These are phyloP conservation scores for Eupelmus urozonus DNA, from an alignment of 2,888 invertebrate species.

Conservation along the genomic window DNA sequence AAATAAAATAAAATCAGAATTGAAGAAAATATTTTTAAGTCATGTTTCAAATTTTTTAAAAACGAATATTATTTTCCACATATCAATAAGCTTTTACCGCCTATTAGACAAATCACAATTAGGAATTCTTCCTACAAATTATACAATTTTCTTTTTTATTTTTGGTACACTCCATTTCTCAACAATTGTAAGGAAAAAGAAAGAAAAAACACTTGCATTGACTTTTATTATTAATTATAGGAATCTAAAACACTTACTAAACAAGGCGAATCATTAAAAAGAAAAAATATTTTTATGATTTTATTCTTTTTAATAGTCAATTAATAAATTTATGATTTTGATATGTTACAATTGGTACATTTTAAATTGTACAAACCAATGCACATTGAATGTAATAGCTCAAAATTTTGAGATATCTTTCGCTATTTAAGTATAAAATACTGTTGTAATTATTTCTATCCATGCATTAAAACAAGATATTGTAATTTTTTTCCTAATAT, in stretches of 20 bases:
- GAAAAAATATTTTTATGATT: slow-evolving; percentile 20
- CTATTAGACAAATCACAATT: slow-evolving; percentile 45
- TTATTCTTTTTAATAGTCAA: slow-evolving; percentile 19
- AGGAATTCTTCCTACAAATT: slow-evolving; percentile 49
- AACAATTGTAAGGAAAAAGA: slow-evolving; percentile 27
- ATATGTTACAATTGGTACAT: slow-evolving; percentile 41
- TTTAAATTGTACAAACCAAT: slow-evolving; percentile 36
- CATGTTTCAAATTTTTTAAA: slow-evolving; percentile 33
- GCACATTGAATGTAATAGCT: slow-evolving; percentile 37
- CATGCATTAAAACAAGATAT: slow-evolving; percentile 11
- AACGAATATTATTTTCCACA: slow-evolving; percentile 42
- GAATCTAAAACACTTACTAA: slow-evolving; percentile 33
- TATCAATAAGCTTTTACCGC: slow-evolving; percentile 33
- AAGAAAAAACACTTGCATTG: slow-evolving; percentile 26
- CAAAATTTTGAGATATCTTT: slow-evolving; percentile 23
- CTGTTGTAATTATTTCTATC: slow-evolving; percentile 7
- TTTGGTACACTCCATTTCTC: slow-evolving; percentile 37
- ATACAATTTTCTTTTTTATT: slow-evolving; percentile 49
- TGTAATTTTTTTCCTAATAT: slow-evolving; percentile 28
- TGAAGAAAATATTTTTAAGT: slow-evolving; percentile 36
- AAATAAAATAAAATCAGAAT: slow-evolving; percentile 20
- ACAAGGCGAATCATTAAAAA: slow-evolving; percentile 30
- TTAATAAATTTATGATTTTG: slow-evolving; percentile 20
- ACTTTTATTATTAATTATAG: slow-evolving; percentile 20
- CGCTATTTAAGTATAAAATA: slow-evolving; percentile 40